Base-by-base conservation (phyloP, 2,888 invertebrate genomes). In the Drosophila picticornis region DNA sequence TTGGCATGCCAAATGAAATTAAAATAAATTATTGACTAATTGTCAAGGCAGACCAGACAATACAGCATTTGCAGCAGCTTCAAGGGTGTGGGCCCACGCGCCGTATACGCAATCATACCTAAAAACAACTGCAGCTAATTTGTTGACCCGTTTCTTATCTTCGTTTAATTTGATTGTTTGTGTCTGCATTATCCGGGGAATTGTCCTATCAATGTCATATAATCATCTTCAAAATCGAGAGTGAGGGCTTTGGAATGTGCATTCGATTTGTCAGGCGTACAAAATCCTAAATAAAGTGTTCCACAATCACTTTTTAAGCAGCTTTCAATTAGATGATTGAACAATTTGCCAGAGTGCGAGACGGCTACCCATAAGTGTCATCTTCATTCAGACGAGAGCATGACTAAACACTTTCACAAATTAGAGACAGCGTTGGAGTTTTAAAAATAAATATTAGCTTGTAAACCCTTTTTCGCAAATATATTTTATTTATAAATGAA, bases 1-100 rank as follows among this genome's bases (percentile, higher is more conserved):
- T 59, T 80, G 83, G 88, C 81, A 86, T 88, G 81, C 83, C 76
- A 83, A 88, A 90, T 90, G 85, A 86, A 91, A 91, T 89, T 89
- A 84, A 87, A 91, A 91, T 91, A 91, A 91, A 91, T 91, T 91
- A 91, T 91, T 91, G 91, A 91, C 83, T 90, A 91, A 91, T 91
- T 91, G 91, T 91, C 91, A 88, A 80, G 77, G 60, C 78, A 76
- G 81, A 81, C 46, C 77, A 81, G 77, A 38, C 19, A 52, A 27
- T n/a, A n/a, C 77, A 50, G 53, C 78, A 79, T 75, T 58, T 53
- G 51, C 50, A 22, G 38, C 36, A 43, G 32, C 16, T 16, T 2
- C 25, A 46, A 31, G 50, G 55, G 66, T 63, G 34, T 43, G 50
- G 66, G 29, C 53, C 46, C 53, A 71, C 58, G 52, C 31, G 57